Base-by-base conservation (phyloP, 2,113 vertebrate species). In the Bostrychus sinensis region DNA sequence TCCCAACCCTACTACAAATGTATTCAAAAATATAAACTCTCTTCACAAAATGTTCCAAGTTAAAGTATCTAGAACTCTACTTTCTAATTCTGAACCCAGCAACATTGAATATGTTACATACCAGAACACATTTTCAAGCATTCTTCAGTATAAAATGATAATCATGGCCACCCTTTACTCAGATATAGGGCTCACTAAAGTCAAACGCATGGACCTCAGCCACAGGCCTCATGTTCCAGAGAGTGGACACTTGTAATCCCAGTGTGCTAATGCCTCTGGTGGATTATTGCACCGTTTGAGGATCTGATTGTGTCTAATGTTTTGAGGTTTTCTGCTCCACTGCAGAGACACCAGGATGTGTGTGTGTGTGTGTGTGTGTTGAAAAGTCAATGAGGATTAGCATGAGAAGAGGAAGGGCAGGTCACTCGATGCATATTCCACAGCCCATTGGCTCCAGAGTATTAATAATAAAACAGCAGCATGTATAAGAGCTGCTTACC, bases 371-470 rank as follows among this genome's bases (percentile, higher is more conserved):
- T 55, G 66, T 61, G 50, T 61, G 70, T 34, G 39, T 62, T 16
- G 43, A 87, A 88, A 89, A 87, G 84, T 91, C 89, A 89, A 63
- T 84, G 86, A 68, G 3, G 37, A 92, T 92, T 91, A 89, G 83
- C 88, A 90, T 89, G 77, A 83, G 72, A 80, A 81, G 66, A 81
- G 75, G 81, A 79, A 81, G 75, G 70, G 82, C 78, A 81, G 75
- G 81, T 88, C 81, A 82, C 60, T 59, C 50, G 4, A 62, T 83
- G 78, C 87, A 87, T 89, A 86, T 88, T 84, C 85, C 75, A 78
- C 76, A 80, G 66, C 65, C 57, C 76, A 77, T 80, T 76, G 83
- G 85, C 77, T 72, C 72, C 57, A 75, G 51, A 75, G 75, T 86
- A 81, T 89, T 88, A 83, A 84, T 89, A 87, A 84, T 88, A 81